These are phyloP conservation scores for Aptenodytes forsteri DNA, from an alignment of 2,113 vertebrate species.

Conservation along the genomic window DNA sequence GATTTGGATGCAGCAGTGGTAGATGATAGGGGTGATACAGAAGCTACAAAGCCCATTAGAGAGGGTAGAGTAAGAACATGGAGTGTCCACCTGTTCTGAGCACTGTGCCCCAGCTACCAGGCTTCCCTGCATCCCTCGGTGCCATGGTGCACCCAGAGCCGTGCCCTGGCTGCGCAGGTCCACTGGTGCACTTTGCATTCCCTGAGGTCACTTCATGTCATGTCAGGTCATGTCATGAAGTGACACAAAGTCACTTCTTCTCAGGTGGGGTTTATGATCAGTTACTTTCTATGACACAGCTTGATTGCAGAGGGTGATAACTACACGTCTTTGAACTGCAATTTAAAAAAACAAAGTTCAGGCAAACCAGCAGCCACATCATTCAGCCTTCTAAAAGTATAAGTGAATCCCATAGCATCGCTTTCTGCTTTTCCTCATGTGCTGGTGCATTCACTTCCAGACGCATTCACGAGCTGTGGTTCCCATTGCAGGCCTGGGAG, in stretches of 20 bases:
- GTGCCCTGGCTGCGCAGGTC: neutral
- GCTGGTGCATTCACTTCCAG: neutral
- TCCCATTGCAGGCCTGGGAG: neutral
- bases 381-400: neutral
- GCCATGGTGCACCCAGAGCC: neutral
- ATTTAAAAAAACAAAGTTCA: neutral
- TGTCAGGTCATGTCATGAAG: too few relatives aligned
- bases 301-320: neutral
- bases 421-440: neutral
- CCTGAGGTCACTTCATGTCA: neutral
- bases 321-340: neutral
- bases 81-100: neutral
- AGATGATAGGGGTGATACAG: neutral
- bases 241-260: neutral
- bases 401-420: neutral
- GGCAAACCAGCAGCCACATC: neutral
- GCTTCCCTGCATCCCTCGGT: accelerated
- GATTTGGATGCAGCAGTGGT: neutral
- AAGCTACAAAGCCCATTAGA: neutral
- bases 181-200: neutral
- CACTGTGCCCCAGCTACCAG: too few relatives aligned
- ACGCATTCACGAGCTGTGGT: neutral
- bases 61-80: neutral
- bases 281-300: neutral
- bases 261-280: accelerated